Evolutionary conservation across 2,888 invertebrate genomes (phyloP).

Genomic region (Parnassius glacialis): DNA sequence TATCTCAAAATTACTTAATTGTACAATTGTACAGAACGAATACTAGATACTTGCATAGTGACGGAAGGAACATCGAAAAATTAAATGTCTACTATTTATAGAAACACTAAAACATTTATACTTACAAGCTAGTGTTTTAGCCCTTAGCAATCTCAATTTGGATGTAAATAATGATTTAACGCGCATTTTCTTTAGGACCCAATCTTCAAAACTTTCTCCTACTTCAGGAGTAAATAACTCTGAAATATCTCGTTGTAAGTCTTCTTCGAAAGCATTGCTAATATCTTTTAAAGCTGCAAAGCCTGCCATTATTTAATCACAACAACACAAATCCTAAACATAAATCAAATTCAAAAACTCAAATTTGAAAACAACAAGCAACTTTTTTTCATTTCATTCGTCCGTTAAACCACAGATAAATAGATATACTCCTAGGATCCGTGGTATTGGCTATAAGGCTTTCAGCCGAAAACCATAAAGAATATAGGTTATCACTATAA

Average conservation of each 20-base stretch:
- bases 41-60: too few species aligned
- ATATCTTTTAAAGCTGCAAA: conserved; percentile 55
- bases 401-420: background rate
- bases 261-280: conserved; percentile 52
- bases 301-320: conserved; percentile 44
- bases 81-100: too few species aligned
- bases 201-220: conserved; percentile 51
- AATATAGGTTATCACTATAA: too few species aligned
- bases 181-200: conserved; percentile 48
- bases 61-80: too few species aligned
- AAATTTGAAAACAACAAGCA: background rate
- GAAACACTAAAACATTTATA: conserved; percentile 19
- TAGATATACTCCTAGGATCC: too few species aligned
- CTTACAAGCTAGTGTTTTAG: conserved; percentile 55
- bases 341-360: background rate
- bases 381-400: background rate
- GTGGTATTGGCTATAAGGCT: too few species aligned
- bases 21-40: too few species aligned
- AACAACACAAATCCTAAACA: too few species aligned
- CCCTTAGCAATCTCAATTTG: conserved; percentile 59
- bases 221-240: conserved; percentile 51
- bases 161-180: conserved; percentile 54
- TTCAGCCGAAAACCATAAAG: too few species aligned
- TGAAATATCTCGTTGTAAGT: conserved; percentile 41
- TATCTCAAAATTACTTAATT: too few species aligned